Base-by-base conservation (phyloP, 2,888 invertebrate species). In the Sminthurinus aureus region DNA sequence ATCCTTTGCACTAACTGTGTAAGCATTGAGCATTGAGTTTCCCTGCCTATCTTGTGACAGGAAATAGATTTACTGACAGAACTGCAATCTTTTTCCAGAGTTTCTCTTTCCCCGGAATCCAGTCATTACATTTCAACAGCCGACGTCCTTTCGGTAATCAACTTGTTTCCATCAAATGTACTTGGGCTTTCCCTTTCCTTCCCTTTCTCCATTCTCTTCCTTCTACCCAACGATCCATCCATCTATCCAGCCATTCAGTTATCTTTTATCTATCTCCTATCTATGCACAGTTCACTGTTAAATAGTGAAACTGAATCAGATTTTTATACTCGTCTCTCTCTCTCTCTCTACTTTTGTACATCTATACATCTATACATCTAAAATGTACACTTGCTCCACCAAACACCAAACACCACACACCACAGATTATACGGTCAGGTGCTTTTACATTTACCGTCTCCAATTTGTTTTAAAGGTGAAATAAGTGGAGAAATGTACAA, bases 41-140 rank as follows among this genome's bases (percentile, higher is more conserved):
- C 69, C 74, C 64, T 52, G 75, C 74, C 77, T 79, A 80, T 84
- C 84, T 84, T 66, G 51, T 77, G 78, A 82, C 80, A 82, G 84
- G 85, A 85, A 85, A 85, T 85, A 83, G 84, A 85, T 82, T 85
- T 84, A 85, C 84, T 81, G 81, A 83, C 84, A 80, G 82, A 83
- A 81, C 69, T 82, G 71, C 79, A 85, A 85, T 83, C 82, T 84
- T 83, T 83, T 79, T 77, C 83, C 78, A 77, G 82, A 66, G 82
- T 85, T 85, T 84, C 85, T 84, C 84, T 73, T 83, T 83, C 76
- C 80, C 84, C 85, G 85, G 85, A 85, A 79, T 85, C 83, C 74
- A 38, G 84, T 85, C 85, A 85, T 85, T 84, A 85, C 84, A 84
- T 85, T 85, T 84, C 83, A 85, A 84, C 84, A 85, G 80, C 82